Evolutionary conservation across 2,888 invertebrate genomes (phyloP).

Genomic region (Drosophila kambysellisi): DNA sequence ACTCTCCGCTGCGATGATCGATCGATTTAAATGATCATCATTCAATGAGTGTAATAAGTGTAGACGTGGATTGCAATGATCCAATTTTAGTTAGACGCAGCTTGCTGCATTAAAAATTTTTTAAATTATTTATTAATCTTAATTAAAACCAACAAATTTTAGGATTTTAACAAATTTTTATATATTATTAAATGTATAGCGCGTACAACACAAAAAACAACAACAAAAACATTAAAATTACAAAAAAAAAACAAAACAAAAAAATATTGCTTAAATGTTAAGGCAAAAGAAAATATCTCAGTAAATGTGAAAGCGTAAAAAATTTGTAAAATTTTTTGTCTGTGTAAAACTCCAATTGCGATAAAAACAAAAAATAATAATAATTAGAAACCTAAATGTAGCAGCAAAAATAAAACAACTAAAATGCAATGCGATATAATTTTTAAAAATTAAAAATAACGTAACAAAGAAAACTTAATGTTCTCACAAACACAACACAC

Average conservation of each 20-base stretch:
- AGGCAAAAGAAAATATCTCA: slow-evolving; percentile 75
- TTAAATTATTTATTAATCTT: slow-evolving; percentile 80
- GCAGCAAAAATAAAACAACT: slow-evolving; percentile 43
- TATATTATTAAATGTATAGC: slow-evolving; percentile 77
- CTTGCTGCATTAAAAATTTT: slow-evolving; percentile 76
- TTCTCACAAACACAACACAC: slow-evolving; percentile 53
- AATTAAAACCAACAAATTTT: slow-evolving; percentile 81
- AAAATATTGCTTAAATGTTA: slow-evolving; percentile 67
- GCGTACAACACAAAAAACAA: slow-evolving; percentile 67
- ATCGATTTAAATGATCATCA: slow-evolving; percentile 5
- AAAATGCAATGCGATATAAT: slow-evolving; percentile 78
- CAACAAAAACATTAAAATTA: slow-evolving; percentile 37
- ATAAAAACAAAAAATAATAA: slow-evolving; percentile 48
- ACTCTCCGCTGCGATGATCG: slow-evolving; percentile 9
- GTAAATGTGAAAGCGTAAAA: slow-evolving; percentile 81
- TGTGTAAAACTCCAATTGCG: slow-evolving; percentile 75
- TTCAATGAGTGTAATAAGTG: slow-evolving; percentile 9
- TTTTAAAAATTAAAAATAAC: slow-evolving; percentile 70
- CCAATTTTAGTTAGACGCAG: slow-evolving; percentile 81
- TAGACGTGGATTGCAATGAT: slow-evolving; percentile 45
- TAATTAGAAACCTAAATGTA: slow-evolving; percentile 56
- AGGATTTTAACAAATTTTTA: slow-evolving; percentile 81
- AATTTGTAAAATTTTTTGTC: slow-evolving; percentile 80
- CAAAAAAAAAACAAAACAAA: slow-evolving; percentile 21
- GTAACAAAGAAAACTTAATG: slow-evolving; percentile 68